Evolutionary conservation across 35 echinoderm and acorn worm species (phyloP).

Genomic region (Apostichopus californicus): DNA sequence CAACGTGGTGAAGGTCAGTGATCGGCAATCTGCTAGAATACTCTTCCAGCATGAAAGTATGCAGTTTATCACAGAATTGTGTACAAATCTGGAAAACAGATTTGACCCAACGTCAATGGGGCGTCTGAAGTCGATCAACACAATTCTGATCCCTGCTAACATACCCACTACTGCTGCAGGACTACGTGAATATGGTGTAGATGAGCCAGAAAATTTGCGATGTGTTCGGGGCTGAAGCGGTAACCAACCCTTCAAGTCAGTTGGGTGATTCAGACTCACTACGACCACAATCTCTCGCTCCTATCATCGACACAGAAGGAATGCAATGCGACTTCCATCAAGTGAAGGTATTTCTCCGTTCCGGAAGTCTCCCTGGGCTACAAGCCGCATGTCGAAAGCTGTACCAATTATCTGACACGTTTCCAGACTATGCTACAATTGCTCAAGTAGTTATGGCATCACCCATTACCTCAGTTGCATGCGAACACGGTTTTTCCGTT

Average conservation of each 20-base stretch:
- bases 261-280: neutral
- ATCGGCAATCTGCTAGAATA: too few species aligned
- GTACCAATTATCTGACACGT: neutral
- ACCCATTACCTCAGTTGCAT: neutral
- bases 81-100: too few species aligned
- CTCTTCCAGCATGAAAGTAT: too few species aligned
- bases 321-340: neutral
- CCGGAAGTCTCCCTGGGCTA: neutral
- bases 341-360: neutral
- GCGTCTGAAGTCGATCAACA: too few species aligned
- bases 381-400: neutral
- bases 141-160: too few species aligned
- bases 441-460: neutral
- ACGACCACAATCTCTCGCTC: neutral
- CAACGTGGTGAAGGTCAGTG: too few species aligned
- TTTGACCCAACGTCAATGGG: too few species aligned
- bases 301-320: neutral
- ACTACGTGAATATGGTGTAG: too few species aligned
- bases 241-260: neutral
- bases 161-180: too few species aligned
- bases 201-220: too few species aligned
- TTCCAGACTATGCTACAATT: neutral
- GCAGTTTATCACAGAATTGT: too few species aligned
- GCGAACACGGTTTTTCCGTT: constrained; percentile 16
- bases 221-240: too few species aligned